Evolutionary conservation across 2,113 vertebrate species (phyloP).

Genomic region (Microtus richardsoni): DNA sequence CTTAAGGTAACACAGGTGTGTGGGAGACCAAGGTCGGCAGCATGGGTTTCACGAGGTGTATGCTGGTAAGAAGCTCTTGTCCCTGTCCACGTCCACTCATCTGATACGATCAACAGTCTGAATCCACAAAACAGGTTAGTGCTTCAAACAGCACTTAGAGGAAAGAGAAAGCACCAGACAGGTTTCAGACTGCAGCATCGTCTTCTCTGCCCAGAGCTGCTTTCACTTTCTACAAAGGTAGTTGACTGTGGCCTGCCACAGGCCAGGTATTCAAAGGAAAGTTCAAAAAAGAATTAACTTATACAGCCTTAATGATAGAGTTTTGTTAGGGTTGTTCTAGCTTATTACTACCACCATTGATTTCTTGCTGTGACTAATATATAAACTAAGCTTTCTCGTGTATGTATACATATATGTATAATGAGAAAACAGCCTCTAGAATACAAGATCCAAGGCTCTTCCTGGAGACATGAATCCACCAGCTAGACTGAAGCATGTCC

Average conservation of each 20-base stretch:
- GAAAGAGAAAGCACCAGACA: neutral
- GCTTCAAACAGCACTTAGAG: neutral
- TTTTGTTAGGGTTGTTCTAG: neutral
- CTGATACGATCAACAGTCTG: neutral
- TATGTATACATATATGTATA: neutral
- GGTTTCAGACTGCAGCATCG: neutral
- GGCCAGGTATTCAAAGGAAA: neutral
- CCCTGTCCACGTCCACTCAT: neutral
- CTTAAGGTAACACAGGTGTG: neutral
- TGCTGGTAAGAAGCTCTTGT: neutral
- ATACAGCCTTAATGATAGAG: neutral
- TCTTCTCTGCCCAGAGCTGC: neutral
- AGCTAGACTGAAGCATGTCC: neutral
- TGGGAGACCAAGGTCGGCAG: neutral
- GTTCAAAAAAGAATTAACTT: neutral
- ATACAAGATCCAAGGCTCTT: no score
- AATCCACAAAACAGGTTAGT: neutral
- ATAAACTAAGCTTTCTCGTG: neutral
- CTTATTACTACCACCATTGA: neutral
- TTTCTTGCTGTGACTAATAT: neutral
- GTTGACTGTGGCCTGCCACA: neutral
- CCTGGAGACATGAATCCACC: neutral
- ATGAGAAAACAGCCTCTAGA: neutral
- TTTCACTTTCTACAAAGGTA: neutral
- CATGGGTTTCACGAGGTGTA: neutral